Evolutionary conservation across 2,113 vertebrate species (phyloP), one percentile per base, ranked within the genome.

Genomic region (Nycticorax nycticorax): DNA sequence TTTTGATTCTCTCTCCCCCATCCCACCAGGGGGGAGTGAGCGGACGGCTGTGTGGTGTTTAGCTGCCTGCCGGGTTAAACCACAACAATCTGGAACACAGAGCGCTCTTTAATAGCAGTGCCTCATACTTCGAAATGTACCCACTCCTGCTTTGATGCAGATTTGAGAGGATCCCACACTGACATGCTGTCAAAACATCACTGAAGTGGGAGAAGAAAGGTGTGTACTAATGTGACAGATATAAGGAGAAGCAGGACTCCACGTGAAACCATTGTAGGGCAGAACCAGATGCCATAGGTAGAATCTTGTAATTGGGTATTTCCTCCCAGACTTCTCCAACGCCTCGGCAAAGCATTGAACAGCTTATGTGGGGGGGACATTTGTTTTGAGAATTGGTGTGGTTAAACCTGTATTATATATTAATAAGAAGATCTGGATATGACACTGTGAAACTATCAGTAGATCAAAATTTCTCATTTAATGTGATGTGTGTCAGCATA

Each of bases 361-460:
- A n/a, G 12, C 10, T 68, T 48, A 5, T 37, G 28, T 32, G 27
- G 35, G 14, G 14, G 12, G 56, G 16, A 12, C 0, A 0, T 43
- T 39, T 60, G 13, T 11, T 78, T 43, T 17, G n/a, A 43, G n/a
- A 41, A 53, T 10, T 57, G 19, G 3, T 77, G 22, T 45, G 33
- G 22, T 47, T 62, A 73, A 81, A 73, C 30, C n/a, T 56, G 2
- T 14, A 23, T 50, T 21, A 15, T 23, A 23, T 50, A 21, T 35
- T 52, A 55, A 32, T 45, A 55, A 59, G 14, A n/a, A 71, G 12
- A 52, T 52, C n/a, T 48, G 20, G 48, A 8, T 89, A 8, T n/a
- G 59, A 43, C 30, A 30, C 55, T 16, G 30, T 76, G 35, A 77
- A 83, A 62, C 48, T 22, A 63, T 7, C 23, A 35, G 3, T 28